Base-by-base conservation (phyloP, 1,140 invertebrate genomes). In the Cotesia typhae region DNA sequence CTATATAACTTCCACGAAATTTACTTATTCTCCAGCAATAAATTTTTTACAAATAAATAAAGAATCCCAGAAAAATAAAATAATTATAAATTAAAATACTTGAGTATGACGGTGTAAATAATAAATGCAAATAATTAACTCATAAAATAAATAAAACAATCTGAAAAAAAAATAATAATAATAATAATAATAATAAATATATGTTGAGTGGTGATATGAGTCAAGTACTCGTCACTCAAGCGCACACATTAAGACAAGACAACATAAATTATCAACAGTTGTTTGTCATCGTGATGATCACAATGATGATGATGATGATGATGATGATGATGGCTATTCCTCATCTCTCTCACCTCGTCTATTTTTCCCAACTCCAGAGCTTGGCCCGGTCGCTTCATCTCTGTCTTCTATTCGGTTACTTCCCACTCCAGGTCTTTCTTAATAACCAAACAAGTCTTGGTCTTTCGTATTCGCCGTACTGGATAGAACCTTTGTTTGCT, bases 221-320 rank as follows among this genome's bases (percentile, higher is more conserved):
- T 68, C 53, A 59, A 68, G 28, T 37, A 38, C 38, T 68, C 37
- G 53, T 68, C 67, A 68, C 67, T 59, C 38, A 17, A 59, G 53
- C 52, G 38, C 7, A 36, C 51, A 67, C 28, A 52, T 20, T 28
- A 47, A 51, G 47, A 35, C 51, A 52, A 52, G 12, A 67, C 17
- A 28, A 65, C 47, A 17, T 67, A 28, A 12, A 53, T 68, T 52
- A 68, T 57, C 67, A 68, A 37, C 35, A 69, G 57, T 51, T n/a
- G 67, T 69, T 69, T 61, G 55, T 69, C 55, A 60, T 69, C 57
- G 61, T 28, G 28, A 28, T 28, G 28, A 28, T 69, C 67, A 60
- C 37, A 47, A 47, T 47, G 41, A 47, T 47, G 6, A 10, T 10
- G 41, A 28, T 28, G 28, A 28, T 28, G 41, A 28, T 28, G 28